phyloP scores from a whole-genome alignment of 2,113 vertebrate genomes.

The Panthera uncia region DNA sequence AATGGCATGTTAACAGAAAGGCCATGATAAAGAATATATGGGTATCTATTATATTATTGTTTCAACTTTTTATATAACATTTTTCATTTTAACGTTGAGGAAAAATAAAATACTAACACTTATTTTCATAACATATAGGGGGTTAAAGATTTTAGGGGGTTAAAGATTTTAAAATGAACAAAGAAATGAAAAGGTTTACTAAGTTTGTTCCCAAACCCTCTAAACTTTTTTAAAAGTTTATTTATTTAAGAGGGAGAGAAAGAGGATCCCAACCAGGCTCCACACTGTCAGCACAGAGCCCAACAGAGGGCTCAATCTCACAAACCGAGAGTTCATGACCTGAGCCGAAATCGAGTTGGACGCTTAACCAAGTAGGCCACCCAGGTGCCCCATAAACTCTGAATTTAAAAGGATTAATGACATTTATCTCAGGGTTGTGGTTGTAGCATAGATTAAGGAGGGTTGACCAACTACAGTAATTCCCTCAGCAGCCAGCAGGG shows the following conservation, averaged over 20 bases:
- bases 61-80: neutral
- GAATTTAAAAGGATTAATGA: neutral
- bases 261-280: no score
- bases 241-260: no score
- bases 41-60: neutral
- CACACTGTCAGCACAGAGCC: no score
- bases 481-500: neutral
- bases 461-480: neutral
- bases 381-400: neutral
- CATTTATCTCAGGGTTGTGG: neutral
- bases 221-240: neutral
- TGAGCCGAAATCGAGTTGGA: no score
- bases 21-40: neutral
- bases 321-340: no score
- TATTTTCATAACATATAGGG: neutral
- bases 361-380: no score
- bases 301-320: no score
- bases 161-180: neutral
- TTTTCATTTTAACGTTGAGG: neutral
- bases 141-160: neutral
- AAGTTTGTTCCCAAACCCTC: neutral
- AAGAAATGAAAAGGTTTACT: neutral
- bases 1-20: neutral
- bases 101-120: neutral
- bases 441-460: neutral